Base-by-base conservation (phyloP, 2,888 invertebrate species). In the Neocrepidodera transversa region DNA sequence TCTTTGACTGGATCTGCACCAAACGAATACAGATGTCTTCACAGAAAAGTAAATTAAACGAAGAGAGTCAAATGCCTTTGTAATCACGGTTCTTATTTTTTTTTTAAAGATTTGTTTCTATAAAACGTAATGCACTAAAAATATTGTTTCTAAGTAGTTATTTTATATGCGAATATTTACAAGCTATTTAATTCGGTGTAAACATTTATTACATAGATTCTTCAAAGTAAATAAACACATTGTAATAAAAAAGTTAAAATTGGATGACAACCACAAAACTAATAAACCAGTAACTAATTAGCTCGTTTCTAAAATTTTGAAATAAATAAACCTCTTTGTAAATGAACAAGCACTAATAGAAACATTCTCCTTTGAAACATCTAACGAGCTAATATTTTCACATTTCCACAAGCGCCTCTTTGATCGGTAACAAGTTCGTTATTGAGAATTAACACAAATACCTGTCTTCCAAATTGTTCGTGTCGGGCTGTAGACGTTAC, bases 1-100 rank as follows among this genome's bases (percentile, higher is more conserved):
- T 71, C 70, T 68, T 66, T 50, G 64, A 63, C 49, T 58, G 48
- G 58, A 67, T 68, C 68, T 69, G 64, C 54, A 61, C 58, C 62
- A 57, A 64, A 52, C 63, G 58, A 60, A 58, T 65, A 51, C 58
- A 40, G 65, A 58, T 53, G 60, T 66, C 63, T 62, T 63, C 58
- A n/a, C 63, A 58, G 53, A 56, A 53, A 65, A 64, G 55, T 65
- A 66, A 65, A 68, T 69, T 66, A 63, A 63, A 67, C 63, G 58
- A 62, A 51, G 50, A n/a, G n/a, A 35, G 59, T 60, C 57, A 62
- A 64, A 60, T 60, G 61, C 51, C 51, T 55, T 49, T 50, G 60
- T 62, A 67, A 69, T 67, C 67, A 66, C 64, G 60, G 51, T 57
- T 42, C 51, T 32, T 43, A 61, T 48, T 53, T 40, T 59, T 45